These are phyloP conservation scores for Drosophila leontia DNA, from an alignment of 1,140 invertebrate genomes.

Conservation along the genomic window DNA sequence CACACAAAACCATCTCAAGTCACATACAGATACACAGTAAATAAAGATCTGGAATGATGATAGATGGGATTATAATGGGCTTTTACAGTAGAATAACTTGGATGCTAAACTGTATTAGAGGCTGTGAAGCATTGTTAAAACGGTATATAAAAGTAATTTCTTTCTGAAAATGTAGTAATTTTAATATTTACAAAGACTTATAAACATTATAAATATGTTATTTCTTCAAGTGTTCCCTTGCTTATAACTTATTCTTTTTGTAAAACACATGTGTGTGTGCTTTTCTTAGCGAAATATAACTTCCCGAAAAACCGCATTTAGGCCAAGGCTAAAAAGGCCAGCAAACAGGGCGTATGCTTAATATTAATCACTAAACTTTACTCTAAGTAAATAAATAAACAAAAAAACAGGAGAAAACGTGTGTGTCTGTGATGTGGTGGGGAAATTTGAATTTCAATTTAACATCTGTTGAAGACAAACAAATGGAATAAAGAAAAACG, in stretches of 20 bases:
- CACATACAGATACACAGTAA: conserved; percentile 34
- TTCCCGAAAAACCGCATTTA: conserved; percentile 29
- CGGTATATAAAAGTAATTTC: too few relatives aligned
- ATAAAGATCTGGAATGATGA: conserved; percentile 26
- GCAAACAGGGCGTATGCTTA: conserved; percentile 36
- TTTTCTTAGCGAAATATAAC: conserved; percentile 26
- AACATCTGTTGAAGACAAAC: conserved; percentile 38
- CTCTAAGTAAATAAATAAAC: conserved; percentile 23
- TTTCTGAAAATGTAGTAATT: too few relatives aligned
- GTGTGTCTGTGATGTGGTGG: neutral
- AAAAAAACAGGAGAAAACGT: neutral
- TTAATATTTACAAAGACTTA: too few relatives aligned
- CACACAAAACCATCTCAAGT: conserved; percentile 17
- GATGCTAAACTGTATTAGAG: neutral
- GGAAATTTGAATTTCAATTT: conserved; percentile 43
- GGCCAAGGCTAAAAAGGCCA: conserved; percentile 29
- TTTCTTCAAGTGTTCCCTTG: neutral
- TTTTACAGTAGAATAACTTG: neutral
- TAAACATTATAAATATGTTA: too few relatives aligned
- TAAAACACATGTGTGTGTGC: conserved; percentile 3
- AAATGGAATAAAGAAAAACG: conserved; percentile 28
- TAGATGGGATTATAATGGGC: conserved; percentile 1
- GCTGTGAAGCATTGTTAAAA: neutral
- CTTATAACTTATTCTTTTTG: conserved; percentile 48
- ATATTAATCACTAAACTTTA: conserved; percentile 41